Conservation (phyloP, 2,888 invertebrate species). For the Argyra leucocephala region DNA sequence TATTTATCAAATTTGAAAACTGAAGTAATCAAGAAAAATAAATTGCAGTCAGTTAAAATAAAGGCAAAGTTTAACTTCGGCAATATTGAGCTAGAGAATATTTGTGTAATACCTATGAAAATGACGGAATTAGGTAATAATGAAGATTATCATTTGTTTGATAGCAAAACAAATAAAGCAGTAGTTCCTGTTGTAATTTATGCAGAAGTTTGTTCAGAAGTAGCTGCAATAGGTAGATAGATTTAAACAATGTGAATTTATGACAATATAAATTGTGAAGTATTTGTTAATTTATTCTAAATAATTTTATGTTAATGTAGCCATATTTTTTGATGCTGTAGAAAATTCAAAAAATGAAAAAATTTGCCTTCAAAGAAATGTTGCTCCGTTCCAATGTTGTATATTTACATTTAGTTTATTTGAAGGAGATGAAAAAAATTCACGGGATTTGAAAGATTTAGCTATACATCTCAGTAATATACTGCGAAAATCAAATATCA, state of each 20-base stretch:
- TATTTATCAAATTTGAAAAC: slow-evolving; percentile 50
- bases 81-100: slow-evolving; percentile 52
- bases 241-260: too few species aligned
- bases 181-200: slow-evolving; percentile 32
- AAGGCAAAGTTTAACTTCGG: slow-evolving; percentile 57
- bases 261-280: too few species aligned
- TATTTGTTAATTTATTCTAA: slow-evolving; percentile 9
- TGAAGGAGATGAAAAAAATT: slow-evolving; percentile 38
- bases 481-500: slow-evolving; percentile 44
- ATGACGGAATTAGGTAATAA: slow-evolving; percentile 24
- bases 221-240: slow-evolving; percentile 32
- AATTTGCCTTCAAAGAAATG: slow-evolving; percentile 50
- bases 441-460: slow-evolving; percentile 47
- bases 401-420: slow-evolving; percentile 51
- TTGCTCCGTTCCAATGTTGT: slow-evolving; percentile 68
- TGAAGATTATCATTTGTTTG: slow-evolving; percentile 26
- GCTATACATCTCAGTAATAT: slow-evolving; percentile 49
- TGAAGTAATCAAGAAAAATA: slow-evolving; percentile 37
- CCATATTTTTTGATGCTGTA: slow-evolving; percentile 45
- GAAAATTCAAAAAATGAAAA: slow-evolving; percentile 44
- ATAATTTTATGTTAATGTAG: slow-evolving; percentile 21
- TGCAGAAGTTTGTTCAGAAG: slow-evolving; percentile 34
- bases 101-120: slow-evolving; percentile 41
- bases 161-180: slow-evolving; percentile 24
- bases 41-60: slow-evolving; percentile 51